Percentiles rank a stretch among this genome's conserved stretches.
Conservation (phyloP, 1,140 invertebrate genomes). For the Polyergus mexicanus region DNA sequence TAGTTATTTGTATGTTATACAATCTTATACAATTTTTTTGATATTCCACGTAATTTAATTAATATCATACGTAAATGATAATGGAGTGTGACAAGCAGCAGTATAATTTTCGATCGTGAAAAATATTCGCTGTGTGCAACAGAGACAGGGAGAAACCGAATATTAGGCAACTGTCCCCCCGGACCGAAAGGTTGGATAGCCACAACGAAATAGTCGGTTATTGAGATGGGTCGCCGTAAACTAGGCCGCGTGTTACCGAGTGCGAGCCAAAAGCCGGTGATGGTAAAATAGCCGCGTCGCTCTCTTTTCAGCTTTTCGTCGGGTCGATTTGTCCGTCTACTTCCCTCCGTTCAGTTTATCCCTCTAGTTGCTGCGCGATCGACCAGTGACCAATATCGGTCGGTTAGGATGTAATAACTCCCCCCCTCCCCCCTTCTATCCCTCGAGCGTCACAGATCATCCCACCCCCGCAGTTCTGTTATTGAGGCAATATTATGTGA, state of each 20-base stretch:
- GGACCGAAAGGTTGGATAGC: slow-evolving; percentile 44
- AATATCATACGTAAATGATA: neutral
- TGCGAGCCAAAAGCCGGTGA: slow-evolving; percentile 30
- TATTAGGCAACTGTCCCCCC: slow-evolving; percentile 24
- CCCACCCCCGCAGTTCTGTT: slow-evolving; percentile 60
- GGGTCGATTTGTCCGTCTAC: slow-evolving; percentile 5
- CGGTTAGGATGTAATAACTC: slow-evolving; percentile 71
- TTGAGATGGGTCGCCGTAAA: slow-evolving; percentile 62
- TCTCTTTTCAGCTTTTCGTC: slow-evolving; percentile 48
- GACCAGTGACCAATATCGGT: slow-evolving; percentile 73
- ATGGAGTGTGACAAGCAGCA: neutral
- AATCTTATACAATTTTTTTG: neutral
- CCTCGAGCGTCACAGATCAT: slow-evolving; percentile 72
- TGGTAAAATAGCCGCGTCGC: slow-evolving; percentile 44
- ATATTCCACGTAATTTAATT: slow-evolving; percentile 6
- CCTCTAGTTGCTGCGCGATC: slow-evolving; percentile 59
- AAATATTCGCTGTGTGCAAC: neutral
- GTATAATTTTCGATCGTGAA: slow-evolving; percentile 34
- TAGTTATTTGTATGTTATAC: no score
- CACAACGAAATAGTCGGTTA: slow-evolving; percentile 59
- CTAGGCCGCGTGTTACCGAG: slow-evolving; percentile 46
- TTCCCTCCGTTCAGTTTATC: slow-evolving; percentile 25
- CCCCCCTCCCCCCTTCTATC: neutral
- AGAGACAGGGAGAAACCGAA: neutral
- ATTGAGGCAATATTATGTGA: slow-evolving; percentile 74